phyloP scores from a whole-genome alignment of 2,888 invertebrate species.

The Fabriciana adippe region DNA sequence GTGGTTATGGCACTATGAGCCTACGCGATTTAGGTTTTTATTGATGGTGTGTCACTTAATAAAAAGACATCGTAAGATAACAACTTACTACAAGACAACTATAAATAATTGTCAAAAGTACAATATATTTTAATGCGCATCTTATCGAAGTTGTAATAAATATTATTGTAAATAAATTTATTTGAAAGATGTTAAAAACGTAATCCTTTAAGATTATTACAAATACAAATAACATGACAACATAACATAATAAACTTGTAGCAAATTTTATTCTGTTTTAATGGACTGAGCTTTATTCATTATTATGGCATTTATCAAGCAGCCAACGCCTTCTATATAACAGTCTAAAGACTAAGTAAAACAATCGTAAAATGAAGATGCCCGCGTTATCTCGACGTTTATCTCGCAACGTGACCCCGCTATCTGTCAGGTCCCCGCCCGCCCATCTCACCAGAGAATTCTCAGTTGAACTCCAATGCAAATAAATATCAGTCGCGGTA shows the following conservation, averaged over 20 bases:
- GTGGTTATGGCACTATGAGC: slow-evolving; percentile 29
- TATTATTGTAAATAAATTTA: neutral
- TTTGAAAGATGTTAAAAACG: neutral
- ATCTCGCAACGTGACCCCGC: slow-evolving; percentile 78
- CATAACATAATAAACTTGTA: neutral
- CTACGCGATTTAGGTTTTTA: slow-evolving; percentile 30
- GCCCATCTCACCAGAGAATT: slow-evolving; percentile 63
- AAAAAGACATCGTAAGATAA: slow-evolving; percentile 32
- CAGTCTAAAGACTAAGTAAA: slow-evolving; percentile 48
- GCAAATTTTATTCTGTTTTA: neutral
- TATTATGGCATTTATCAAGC: slow-evolving; percentile 21
- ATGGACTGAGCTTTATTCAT: neutral
- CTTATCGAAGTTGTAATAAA: neutral
- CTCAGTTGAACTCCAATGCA: slow-evolving; percentile 44
- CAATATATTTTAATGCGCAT: slow-evolving; percentile 18
- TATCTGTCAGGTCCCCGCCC: slow-evolving; percentile 68
- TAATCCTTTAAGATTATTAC: neutral
- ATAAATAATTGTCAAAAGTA: slow-evolving; percentile 28
- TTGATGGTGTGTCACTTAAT: slow-evolving; percentile 28
- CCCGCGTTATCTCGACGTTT: slow-evolving; percentile 66
- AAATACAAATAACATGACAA: neutral
- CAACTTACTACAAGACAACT: slow-evolving; percentile 28
- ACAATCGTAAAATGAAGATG: slow-evolving; percentile 73
- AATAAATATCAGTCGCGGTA: slow-evolving; percentile 55
- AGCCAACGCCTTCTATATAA: slow-evolving; percentile 27